Evolutionary conservation across 2,113 vertebrate species (phyloP).

Genomic region (Narcine bancroftii): DNA sequence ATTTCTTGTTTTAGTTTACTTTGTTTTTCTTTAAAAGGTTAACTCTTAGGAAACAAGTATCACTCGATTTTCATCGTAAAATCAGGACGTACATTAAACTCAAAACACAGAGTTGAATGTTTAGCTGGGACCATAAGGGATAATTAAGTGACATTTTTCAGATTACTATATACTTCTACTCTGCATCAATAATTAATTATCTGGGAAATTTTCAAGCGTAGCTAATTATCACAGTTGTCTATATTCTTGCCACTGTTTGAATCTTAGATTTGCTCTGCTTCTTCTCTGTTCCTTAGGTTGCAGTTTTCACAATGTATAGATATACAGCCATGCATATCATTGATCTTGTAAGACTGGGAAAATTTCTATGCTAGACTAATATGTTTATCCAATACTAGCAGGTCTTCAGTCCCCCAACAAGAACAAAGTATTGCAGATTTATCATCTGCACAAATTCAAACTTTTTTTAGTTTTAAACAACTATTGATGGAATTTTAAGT

Average conservation of each 20-base stretch:
- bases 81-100: background rate
- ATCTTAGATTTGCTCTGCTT: background rate
- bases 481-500: background rate
- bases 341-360: background rate
- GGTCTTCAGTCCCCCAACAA: background rate
- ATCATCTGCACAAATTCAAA: background rate
- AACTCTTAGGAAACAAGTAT: background rate
- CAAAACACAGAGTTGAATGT: background rate
- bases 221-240: background rate
- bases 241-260: background rate
- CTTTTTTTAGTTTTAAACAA: background rate
- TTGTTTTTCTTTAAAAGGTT: background rate
- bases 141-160: conserved; percentile 8
- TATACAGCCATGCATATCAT: background rate
- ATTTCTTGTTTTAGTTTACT: background rate
- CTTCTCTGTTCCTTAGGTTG: background rate
- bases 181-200: background rate
- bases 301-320: background rate
- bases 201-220: background rate
- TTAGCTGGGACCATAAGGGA: background rate
- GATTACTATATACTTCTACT: background rate
- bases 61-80: background rate
- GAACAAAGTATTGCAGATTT: background rate
- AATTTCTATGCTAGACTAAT: background rate
- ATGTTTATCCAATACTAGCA: background rate